Percentiles rank a stretch among this genome's conserved stretches.
phyloP scores from a whole-genome alignment of 2,888 invertebrate species.

The Eristalinus sepulchralis region DNA sequence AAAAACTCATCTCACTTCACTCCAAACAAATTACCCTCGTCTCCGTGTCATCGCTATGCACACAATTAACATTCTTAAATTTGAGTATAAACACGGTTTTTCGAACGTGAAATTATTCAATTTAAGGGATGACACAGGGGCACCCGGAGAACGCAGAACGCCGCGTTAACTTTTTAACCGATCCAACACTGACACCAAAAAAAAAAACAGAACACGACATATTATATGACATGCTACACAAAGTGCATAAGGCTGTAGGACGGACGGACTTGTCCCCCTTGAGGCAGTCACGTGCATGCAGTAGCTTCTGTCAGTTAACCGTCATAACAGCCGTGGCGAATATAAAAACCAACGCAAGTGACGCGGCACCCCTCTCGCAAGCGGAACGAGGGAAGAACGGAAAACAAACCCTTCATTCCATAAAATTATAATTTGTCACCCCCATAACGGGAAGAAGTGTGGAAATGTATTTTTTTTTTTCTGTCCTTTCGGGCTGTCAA shows the following conservation, averaged over 20 bases:
- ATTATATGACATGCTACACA: conserved; percentile 53
- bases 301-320: conserved; percentile 61
- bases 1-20: conserved; percentile 22
- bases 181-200: conserved; percentile 13
- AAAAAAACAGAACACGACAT: conserved; percentile 32
- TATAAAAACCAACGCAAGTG: conserved; percentile 10
- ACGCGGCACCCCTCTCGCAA: conserved; percentile 33
- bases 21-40: conserved; percentile 58
- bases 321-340: conserved; percentile 68
- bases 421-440: conserved; percentile 71
- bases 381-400: conserved; percentile 19
- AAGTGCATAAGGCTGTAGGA: conserved; percentile 31
- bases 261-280: conserved; percentile 14
- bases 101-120: conserved; percentile 59
- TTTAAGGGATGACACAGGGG: conserved; percentile 61
- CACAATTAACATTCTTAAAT: conserved; percentile 69
- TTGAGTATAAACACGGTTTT: conserved; percentile 33
- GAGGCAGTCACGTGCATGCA: conserved; percentile 53
- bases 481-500: conserved; percentile 14
- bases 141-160: neutral
- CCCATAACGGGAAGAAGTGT: conserved; percentile 57
- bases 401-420: conserved; percentile 59
- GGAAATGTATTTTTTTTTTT: conserved; percentile 31
- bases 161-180: conserved; percentile 24
- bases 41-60: conserved; percentile 63